A percentile compares a stretch with the other conserved stretches of the same genome.
Evolutionary conservation across 2,888 invertebrate species (phyloP).

Genomic region (Vesta saturnalis): DNA sequence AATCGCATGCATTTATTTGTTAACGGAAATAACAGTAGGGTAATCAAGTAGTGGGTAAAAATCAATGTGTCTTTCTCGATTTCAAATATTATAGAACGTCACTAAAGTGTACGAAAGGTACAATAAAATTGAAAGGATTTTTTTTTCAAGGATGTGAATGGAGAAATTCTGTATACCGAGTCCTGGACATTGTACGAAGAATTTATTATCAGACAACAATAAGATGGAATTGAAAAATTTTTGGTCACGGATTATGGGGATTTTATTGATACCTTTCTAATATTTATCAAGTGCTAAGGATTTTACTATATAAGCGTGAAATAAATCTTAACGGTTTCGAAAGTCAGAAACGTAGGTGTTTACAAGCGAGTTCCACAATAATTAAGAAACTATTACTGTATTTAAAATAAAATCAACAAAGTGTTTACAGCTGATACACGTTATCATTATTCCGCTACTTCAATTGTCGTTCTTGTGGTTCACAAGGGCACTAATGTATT

Average conservation of each 20-base stretch:
- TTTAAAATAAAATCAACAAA: too few relatives aligned
- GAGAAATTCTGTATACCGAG: background rate
- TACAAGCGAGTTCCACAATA: too few relatives aligned
- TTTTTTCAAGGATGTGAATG: background rate
- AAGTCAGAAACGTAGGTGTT: too few relatives aligned
- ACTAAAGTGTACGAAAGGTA: background rate
- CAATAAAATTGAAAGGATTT: background rate
- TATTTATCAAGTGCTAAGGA: background rate
- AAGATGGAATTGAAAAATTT: background rate
- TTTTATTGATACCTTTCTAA: background rate
- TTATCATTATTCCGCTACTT: too few relatives aligned
- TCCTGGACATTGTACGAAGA: background rate
- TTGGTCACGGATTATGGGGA: background rate
- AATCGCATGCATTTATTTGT: background rate
- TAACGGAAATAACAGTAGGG: constrained; percentile 6
- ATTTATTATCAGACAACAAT: constrained; percentile 1
- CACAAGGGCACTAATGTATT: too few relatives aligned
- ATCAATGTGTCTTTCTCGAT: background rate
- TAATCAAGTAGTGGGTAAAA: background rate
- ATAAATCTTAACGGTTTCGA: too few relatives aligned
- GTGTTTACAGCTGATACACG: too few relatives aligned
- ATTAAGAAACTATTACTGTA: too few relatives aligned
- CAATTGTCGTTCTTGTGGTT: too few relatives aligned
- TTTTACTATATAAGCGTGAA: background rate
- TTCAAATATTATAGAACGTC: background rate